A percentile compares a stretch with the other conserved stretches of the same genome.
Conservation (phyloP, 1,140 invertebrate genomes). For the Cydia splendana region DNA sequence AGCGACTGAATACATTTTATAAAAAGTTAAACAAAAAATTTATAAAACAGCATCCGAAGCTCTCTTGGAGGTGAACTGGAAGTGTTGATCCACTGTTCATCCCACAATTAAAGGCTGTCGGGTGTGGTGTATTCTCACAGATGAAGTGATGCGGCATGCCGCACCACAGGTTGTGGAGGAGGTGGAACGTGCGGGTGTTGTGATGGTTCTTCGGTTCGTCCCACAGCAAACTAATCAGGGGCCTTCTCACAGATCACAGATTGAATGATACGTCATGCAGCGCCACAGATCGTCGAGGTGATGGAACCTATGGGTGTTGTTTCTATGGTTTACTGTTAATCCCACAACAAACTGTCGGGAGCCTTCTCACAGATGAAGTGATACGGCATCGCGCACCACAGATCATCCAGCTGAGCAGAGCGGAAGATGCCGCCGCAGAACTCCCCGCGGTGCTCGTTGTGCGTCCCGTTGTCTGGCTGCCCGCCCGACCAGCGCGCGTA, state of each 20-base stretch:
- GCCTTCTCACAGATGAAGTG: slow-evolving; percentile 44
- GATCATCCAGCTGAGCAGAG: slow-evolving; percentile 40
- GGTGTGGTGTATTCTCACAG: not conserved
- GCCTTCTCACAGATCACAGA: slow-evolving; percentile 43
- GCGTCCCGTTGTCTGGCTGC: not conserved
- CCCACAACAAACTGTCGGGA: slow-evolving; percentile 6
- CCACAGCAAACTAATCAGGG: not conserved
- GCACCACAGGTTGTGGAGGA: too few species aligned
- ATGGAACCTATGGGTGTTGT: slow-evolving; percentile 35
- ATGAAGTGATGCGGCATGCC: not conserved
- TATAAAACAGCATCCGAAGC: too few species aligned
- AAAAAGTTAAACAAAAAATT: too few species aligned
- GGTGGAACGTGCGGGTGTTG: too few species aligned
- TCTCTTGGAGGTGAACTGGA: too few species aligned
- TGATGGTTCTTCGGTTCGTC: not conserved
- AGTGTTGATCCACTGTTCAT: not conserved
- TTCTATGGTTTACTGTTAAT: not conserved
- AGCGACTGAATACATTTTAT: too few species aligned
- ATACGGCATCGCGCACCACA: slow-evolving; percentile 35
- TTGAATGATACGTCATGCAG: slow-evolving; percentile 30
- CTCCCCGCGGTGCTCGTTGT: slow-evolving; percentile 33
- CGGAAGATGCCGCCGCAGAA: slow-evolving; percentile 42
- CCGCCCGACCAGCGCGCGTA: slow-evolving; percentile 33
- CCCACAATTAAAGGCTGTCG: not conserved
- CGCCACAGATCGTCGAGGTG: slow-evolving; percentile 41